Percentiles rank a stretch among this genome's conserved stretches.
Conservation (phyloP, 2,113 vertebrate genomes). For the Sylvilagus bachmani region DNA sequence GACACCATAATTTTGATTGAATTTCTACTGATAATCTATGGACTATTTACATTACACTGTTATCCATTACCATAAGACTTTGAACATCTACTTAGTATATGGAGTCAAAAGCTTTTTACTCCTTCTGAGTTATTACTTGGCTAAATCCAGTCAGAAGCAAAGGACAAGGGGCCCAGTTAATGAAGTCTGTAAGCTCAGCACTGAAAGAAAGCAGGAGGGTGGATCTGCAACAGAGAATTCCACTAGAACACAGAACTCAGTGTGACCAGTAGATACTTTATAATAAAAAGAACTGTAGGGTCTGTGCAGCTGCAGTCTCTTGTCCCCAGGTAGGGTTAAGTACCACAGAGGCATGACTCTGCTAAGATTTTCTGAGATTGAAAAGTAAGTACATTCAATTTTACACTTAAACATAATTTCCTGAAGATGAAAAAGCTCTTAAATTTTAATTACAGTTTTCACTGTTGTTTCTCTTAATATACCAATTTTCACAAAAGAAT, state of each 20-base stretch:
- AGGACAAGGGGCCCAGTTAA: neutral
- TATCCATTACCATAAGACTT: too few relatives aligned
- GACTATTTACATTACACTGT: too few relatives aligned
- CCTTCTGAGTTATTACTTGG: neutral
- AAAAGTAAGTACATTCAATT: neutral
- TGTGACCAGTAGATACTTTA: neutral
- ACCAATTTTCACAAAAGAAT: neutral
- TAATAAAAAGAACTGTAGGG: neutral
- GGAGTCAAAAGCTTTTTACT: neutral
- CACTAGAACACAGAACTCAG: neutral
- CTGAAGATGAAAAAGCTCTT: neutral
- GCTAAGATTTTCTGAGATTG: neutral
- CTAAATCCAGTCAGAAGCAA: neutral
- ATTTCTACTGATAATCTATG: too few relatives aligned
- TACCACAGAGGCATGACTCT: neutral
- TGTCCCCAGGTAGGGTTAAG: neutral
- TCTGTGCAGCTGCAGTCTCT: neutral
- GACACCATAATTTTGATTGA: too few relatives aligned
- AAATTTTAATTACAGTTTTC: neutral
- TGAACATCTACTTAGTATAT: too few relatives aligned
- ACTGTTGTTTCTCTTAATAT: neutral
- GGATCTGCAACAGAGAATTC: neutral
- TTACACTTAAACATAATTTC: neutral
- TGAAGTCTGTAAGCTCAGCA: neutral
- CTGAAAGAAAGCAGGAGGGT: neutral